A percentile compares a stretch with the other conserved stretches of the same genome.
Evolutionary conservation across 35 echinoderm and acorn worm genomes (phyloP).

Genomic region (Apostichopus parvimensis): DNA sequence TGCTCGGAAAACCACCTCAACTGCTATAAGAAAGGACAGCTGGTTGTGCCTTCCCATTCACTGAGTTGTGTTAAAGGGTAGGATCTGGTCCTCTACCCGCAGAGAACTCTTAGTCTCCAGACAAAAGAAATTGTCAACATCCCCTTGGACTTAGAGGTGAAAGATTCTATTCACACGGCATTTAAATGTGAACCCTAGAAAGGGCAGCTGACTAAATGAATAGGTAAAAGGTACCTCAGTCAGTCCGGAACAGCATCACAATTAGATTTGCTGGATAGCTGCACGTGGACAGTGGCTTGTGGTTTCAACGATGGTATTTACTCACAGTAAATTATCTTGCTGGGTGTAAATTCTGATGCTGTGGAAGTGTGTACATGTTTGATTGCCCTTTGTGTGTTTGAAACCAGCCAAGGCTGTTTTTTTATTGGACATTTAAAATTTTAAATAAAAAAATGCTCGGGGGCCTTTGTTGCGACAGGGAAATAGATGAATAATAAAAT

Average conservation of each 20-base stretch:
- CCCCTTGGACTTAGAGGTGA: constrained; percentile 34
- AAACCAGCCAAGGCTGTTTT: neutral
- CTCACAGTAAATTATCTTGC: neutral
- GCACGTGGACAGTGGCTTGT: constrained; percentile 46
- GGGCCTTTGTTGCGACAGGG: neutral
- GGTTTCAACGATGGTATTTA: constrained; percentile 4
- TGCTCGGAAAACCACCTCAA: neutral
- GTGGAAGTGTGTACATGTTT: neutral
- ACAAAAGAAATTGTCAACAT: constrained; percentile 41
- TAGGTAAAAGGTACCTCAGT: neutral
- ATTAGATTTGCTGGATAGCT: constrained; percentile 7
- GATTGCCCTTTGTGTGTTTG: neutral
- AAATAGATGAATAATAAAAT: neutral
- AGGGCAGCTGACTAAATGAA: constrained; percentile 44
- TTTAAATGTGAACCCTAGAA: constrained; percentile 1
- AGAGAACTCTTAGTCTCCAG: constrained; percentile 18
- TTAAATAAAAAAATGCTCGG: neutral
- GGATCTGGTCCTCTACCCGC: neutral
- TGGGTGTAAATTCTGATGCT: constrained; percentile 19
- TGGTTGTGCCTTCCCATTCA: neutral
- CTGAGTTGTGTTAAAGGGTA: neutral
- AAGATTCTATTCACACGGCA: neutral
- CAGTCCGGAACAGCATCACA: constrained; percentile 28
- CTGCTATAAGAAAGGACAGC: neutral
- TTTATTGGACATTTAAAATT: constrained; percentile 12